phyloP scores from a whole-genome alignment of 92 coral and sea anemone genomes.

The Epizoanthus rinbou region DNA sequence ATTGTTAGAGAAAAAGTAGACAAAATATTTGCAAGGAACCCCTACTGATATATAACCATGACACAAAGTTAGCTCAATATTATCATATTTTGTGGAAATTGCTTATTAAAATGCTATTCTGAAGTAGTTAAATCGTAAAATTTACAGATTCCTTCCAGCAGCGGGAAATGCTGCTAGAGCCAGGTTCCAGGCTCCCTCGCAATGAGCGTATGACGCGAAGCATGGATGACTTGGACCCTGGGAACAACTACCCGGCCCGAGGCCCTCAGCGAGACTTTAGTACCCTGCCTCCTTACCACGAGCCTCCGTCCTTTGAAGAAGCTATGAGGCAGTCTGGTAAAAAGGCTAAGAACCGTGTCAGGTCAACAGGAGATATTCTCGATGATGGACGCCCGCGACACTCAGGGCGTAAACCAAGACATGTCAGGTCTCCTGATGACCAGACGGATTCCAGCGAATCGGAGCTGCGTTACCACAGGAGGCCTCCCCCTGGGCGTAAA shows the following conservation, averaged over 20 bases:
- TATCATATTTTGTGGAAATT: too few species aligned
- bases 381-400: slow-evolving; percentile 53
- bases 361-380: slow-evolving; percentile 79
- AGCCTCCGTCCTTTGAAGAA: slow-evolving; percentile 88
- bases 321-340: slow-evolving; percentile 88
- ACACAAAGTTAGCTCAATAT: too few species aligned
- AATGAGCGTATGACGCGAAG: slow-evolving; percentile 81
- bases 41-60: too few species aligned
- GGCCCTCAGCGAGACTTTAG: slow-evolving; percentile 83
- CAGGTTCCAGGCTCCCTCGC: slow-evolving; percentile 81
- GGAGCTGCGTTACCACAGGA: slow-evolving; percentile 50
- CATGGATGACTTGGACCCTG: slow-evolving; percentile 69
- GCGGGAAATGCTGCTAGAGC: slow-evolving; percentile 78
- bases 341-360: slow-evolving; percentile 64
- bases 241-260: slow-evolving; percentile 67
- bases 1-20: too few species aligned
- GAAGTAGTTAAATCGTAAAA: background rate
- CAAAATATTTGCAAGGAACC: too few species aligned
- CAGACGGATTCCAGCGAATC: slow-evolving; percentile 76
- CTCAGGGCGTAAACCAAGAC: slow-evolving; percentile 55
- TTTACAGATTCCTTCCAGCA: slow-evolving; percentile 75
- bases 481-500: slow-evolving; percentile 48
- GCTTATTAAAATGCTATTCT: background rate
- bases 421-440: slow-evolving; percentile 57
- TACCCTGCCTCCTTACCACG: slow-evolving; percentile 88